Evolutionary conservation across 2,797 vertebrate species (phyloP), one percentile per base, ranked within the genome.

Genomic region (Parauchenoglanis ngamensis): DNA sequence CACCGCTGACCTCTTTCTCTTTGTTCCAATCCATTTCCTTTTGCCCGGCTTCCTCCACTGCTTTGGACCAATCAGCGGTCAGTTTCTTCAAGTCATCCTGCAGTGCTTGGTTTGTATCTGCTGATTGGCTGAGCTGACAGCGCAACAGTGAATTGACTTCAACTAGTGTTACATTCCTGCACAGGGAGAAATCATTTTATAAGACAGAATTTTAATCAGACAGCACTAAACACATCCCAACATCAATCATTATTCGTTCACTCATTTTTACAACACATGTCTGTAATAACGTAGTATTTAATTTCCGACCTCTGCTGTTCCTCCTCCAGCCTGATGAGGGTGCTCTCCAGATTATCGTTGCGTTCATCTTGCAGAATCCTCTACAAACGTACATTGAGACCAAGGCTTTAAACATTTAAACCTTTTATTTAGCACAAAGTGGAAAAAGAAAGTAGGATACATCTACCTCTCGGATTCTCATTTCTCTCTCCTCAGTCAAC

Each of bases 251-350:
- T 31, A 49, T 61, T 4, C 25, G 49, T n/a, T 75, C 25, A n/a
- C n/a, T 56, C 3, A 3, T 10, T 52, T 15, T 56, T 56, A 56
- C 1, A 31, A 17, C 15, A 46, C 12, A 28, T 52, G 17, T 54
- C 46, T 15, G 46, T 76, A 54, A 77, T 23, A 25, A 75, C n/a
- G 11, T n/a, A 12, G 6, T 3, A 65, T 21, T 75, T 12, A 8
- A 21, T 80, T 63, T 59, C 61, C 87, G 87, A 98, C 98, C 98
- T 98, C 90, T 97, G 96, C 79, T 98, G 96, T 87, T 98, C 97
- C 90, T 98, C 96, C 90, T 98, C 97, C 94, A 98, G 88, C 82
- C 95, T 96, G 91, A 96, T 94, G 75, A 98, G 95, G 88, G 96
- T 93, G 40, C 95, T 96, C 92, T 98, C 97, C 93, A 98, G 89